Evolutionary conservation across 2,888 invertebrate genomes (phyloP).

Genomic region (Operophtera brumata): DNA sequence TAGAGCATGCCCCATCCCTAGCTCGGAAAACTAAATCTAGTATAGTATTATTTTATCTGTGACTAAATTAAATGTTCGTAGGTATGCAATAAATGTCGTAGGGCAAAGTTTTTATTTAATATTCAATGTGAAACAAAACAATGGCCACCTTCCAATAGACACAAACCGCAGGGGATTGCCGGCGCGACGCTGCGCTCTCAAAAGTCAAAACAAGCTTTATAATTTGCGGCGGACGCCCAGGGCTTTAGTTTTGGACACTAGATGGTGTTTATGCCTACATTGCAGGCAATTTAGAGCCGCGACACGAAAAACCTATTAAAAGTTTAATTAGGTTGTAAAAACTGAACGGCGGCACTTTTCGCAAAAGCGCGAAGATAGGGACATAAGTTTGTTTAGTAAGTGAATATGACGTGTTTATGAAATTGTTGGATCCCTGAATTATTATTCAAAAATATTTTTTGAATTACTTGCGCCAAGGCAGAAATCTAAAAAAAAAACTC

Average conservation of each 20-base stretch:
- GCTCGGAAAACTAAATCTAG: background rate
- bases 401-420: no score
- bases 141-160: constrained; percentile 46
- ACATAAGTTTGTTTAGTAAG: no score
- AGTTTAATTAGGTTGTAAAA: constrained; percentile 30
- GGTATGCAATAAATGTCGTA: constrained; percentile 7
- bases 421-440: no score
- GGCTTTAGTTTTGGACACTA: constrained; percentile 37
- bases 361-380: background rate
- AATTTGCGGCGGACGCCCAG: constrained; percentile 45
- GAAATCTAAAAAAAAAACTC: no score
- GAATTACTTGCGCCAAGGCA: no score
- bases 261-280: constrained; percentile 32
- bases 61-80: background rate
- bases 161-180: constrained; percentile 37
- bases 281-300: constrained; percentile 37
- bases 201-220: constrained; percentile 50
- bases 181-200: constrained; percentile 33
- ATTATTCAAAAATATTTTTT: no score
- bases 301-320: constrained; percentile 36
- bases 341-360: constrained; percentile 8
- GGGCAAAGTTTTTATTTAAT: constrained; percentile 34
- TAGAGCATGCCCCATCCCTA: background rate
- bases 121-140: constrained; percentile 38
- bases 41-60: no score